Conservation (phyloP, 30 jellyfish, hydroid and myxozoan genomes). For the Hydractinia echinata region DNA sequence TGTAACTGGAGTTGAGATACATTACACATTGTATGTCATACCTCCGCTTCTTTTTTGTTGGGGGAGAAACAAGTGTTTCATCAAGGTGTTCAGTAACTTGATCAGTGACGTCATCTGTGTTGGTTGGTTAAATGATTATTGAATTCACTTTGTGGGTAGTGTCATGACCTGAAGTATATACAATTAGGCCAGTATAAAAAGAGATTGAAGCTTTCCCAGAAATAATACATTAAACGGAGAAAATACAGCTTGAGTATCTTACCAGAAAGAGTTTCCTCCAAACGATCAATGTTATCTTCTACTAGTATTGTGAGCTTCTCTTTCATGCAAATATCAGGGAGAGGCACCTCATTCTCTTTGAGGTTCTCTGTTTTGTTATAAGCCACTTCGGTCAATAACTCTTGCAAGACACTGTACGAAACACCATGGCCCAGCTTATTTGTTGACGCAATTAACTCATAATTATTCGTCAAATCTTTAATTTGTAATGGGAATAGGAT, state of each 20-base stretch:
- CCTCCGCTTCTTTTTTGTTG: slow-evolving; percentile 15
- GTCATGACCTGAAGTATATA: slow-evolving; percentile 12
- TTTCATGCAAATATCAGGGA: slow-evolving; percentile 13
- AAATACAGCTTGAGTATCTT: too few relatives aligned
- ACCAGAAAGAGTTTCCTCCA: slow-evolving; percentile 27
- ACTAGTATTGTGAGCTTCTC: slow-evolving; percentile 20
- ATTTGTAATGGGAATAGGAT: slow-evolving; percentile 22
- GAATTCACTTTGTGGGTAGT: slow-evolving; percentile 27
- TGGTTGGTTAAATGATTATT: not conserved
- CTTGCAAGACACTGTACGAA: slow-evolving; percentile 19
- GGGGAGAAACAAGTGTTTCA: slow-evolving; percentile 13
- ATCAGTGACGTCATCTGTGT: not conserved
- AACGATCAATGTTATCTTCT: slow-evolving; percentile 22
- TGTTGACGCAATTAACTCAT: slow-evolving; percentile 27
- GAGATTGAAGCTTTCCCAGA: not conserved
- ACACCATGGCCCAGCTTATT: slow-evolving; percentile 36
- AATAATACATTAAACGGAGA: not conserved
- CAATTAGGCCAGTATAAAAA: not conserved
- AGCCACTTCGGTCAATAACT: slow-evolving; percentile 28
- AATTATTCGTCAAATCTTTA: slow-evolving; percentile 22
- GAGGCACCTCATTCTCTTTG: slow-evolving; percentile 11
- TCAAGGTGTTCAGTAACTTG: not conserved
- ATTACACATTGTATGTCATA: not conserved
- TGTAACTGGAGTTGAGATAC: not conserved
- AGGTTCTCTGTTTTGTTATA: slow-evolving; percentile 18